phyloP scores from a whole-genome alignment of 2,797 vertebrate genomes.

The Phrynocephalus guinanensis region DNA sequence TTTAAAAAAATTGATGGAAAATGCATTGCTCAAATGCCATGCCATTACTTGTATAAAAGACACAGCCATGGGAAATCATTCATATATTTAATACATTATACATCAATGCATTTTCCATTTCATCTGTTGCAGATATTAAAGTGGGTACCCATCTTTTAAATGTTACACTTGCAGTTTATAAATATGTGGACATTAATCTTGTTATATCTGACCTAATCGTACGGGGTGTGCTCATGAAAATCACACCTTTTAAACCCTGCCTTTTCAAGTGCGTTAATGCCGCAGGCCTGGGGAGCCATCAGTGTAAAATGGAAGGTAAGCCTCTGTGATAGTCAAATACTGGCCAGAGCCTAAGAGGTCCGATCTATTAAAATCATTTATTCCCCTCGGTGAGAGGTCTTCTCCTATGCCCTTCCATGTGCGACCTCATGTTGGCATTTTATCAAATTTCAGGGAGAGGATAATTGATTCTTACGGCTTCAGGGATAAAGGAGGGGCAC shows the following conservation, averaged over 20 bases:
- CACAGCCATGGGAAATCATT: constrained; percentile 36
- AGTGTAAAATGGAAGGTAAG: background rate
- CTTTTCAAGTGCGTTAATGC: constrained; percentile 15
- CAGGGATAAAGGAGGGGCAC: background rate
- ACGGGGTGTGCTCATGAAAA: background rate
- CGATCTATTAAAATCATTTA: background rate
- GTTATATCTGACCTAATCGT: background rate
- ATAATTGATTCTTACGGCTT: background rate
- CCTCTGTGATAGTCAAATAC: background rate
- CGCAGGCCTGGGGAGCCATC: background rate
- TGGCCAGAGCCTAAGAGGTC: background rate
- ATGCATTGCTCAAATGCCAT: constrained; percentile 45
- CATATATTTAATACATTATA: constrained; percentile 3
- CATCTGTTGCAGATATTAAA: constrained; percentile 1
- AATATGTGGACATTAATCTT: constrained; percentile 42
- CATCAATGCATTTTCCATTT: constrained; percentile 41
- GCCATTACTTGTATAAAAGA: constrained; percentile 41
- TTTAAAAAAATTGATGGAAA: constrained; percentile 45
- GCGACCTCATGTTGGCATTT: background rate
- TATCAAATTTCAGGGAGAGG: background rate
- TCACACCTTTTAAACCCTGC: background rate
- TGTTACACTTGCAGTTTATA: constrained; percentile 19
- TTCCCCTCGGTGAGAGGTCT: background rate
- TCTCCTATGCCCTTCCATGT: background rate
- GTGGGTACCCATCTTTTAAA: constrained; percentile 6